Evolutionary conservation across 2,113 vertebrate species (phyloP).

Genomic region (Tupaia tana): DNA sequence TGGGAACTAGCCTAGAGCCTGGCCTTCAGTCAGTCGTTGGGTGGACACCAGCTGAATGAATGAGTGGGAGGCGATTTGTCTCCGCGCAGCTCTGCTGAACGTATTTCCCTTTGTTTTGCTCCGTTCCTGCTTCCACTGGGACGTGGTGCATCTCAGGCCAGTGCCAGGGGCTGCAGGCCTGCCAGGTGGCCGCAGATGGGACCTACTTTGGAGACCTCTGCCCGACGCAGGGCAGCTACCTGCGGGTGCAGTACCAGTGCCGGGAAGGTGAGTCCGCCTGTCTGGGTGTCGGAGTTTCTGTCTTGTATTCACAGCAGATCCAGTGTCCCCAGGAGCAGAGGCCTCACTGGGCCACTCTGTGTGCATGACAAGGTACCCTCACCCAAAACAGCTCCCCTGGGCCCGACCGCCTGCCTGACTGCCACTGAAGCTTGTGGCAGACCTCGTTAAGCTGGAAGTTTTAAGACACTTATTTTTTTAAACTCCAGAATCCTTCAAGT

Average conservation of each 20-base stretch:
- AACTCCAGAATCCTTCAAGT: not conserved
- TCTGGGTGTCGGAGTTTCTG: not conserved
- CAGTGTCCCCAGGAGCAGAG: not conserved
- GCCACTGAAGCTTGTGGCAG: too few species aligned
- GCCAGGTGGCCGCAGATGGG: constrained; percentile 90
- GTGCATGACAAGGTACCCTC: not conserved
- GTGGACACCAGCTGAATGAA: not conserved
- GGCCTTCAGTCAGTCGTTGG: not conserved
- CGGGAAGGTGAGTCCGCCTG: constrained; percentile 89
- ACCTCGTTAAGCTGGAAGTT: too few species aligned
- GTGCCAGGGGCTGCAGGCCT: constrained; percentile 93
- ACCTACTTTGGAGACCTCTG: constrained; percentile 92
- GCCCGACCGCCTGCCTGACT: too few species aligned
- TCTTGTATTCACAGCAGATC: not conserved
- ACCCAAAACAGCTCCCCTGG: not conserved
- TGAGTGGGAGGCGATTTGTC: too few species aligned
- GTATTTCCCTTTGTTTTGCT: not conserved
- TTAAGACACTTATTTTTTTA: too few species aligned
- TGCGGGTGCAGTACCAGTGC: constrained; percentile 94
- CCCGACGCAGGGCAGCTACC: constrained; percentile 91
- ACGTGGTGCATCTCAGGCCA: constrained; percentile 85
- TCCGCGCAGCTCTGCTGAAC: not conserved
- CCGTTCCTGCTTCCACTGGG: not conserved
- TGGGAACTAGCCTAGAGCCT: not conserved
- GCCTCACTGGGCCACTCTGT: not conserved